Percentiles rank a stretch among this genome's conserved stretches.
Evolutionary conservation across 2,797 vertebrate genomes (phyloP).

Genomic region (Hybognathus amarus): DNA sequence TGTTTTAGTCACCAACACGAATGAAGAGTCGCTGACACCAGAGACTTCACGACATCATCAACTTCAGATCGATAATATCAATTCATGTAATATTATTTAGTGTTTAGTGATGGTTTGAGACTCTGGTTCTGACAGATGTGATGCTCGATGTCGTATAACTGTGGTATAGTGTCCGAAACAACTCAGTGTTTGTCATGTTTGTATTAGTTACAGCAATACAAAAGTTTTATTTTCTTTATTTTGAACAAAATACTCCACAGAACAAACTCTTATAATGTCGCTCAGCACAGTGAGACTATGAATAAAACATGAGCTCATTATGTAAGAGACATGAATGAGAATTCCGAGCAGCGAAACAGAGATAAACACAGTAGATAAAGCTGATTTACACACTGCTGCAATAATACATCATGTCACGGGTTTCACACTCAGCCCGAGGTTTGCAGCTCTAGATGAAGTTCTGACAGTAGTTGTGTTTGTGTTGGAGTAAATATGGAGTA

Average conservation of each 20-base stretch:
- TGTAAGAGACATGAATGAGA: background rate
- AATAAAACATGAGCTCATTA: slow-evolving; percentile 14
- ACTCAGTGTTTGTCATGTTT: background rate
- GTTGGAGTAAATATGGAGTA: too few species aligned
- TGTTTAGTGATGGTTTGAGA: background rate
- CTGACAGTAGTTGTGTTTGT: background rate
- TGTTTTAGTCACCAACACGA: too few species aligned
- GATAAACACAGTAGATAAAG: background rate
- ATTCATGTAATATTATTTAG: too few species aligned
- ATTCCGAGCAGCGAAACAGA: background rate
- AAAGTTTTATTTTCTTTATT: background rate
- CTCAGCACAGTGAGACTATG: background rate
- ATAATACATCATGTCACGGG: background rate
- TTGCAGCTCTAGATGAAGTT: background rate
- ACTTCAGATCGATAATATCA: background rate
- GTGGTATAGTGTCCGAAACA: background rate
- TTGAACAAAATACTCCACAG: background rate
- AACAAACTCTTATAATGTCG: background rate
- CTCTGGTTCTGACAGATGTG: background rate
- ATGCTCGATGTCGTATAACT: background rate
- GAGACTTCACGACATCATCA: background rate
- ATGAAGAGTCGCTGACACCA: too few species aligned
- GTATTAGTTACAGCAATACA: background rate
- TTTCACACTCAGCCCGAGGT: background rate
- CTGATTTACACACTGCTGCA: background rate